These are phyloP conservation scores for Perognathus longimembris DNA, from an alignment of 2,113 vertebrate genomes.

Conservation along the genomic window DNA sequence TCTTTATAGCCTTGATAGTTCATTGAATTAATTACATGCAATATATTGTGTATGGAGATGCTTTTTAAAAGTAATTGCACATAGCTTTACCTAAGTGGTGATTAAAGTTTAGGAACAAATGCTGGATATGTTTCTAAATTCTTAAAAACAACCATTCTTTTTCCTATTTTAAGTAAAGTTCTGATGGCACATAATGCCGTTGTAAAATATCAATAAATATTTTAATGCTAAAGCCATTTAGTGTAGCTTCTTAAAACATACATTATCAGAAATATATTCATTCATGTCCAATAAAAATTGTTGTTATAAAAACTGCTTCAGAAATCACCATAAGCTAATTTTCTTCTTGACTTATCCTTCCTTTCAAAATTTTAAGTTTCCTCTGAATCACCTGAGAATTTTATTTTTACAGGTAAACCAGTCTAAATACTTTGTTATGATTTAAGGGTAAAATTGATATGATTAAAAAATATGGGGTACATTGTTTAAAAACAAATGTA, in stretches of 20 bases:
- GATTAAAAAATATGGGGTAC: no score
- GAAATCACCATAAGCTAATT: background rate
- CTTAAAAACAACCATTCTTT: constrained; percentile 58
- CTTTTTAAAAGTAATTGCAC: constrained; percentile 86
- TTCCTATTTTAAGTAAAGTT: constrained; percentile 60
- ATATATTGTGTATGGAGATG: constrained; percentile 88
- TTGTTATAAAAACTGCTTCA: background rate
- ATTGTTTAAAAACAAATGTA: no score
- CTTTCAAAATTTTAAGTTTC: background rate
- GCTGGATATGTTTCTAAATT: constrained; percentile 78
- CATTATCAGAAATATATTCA: background rate
- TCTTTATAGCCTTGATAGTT: constrained; percentile 96
- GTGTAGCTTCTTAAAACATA: background rate
- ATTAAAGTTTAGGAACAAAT: constrained; percentile 85
- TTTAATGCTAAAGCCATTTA: background rate
- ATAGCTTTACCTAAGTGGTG: constrained; percentile 85
- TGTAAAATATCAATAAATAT: background rate
- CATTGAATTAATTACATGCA: constrained; percentile 95
- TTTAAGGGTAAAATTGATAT: background rate
- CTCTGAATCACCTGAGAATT: background rate
- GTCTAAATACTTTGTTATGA: background rate
- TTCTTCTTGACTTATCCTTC: background rate
- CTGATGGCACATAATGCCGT: constrained; percentile 7
- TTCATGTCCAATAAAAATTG: background rate
- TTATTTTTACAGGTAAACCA: background rate